Base-by-base conservation (phyloP, 2,113 vertebrate genomes). In the Equus quagga region DNA sequence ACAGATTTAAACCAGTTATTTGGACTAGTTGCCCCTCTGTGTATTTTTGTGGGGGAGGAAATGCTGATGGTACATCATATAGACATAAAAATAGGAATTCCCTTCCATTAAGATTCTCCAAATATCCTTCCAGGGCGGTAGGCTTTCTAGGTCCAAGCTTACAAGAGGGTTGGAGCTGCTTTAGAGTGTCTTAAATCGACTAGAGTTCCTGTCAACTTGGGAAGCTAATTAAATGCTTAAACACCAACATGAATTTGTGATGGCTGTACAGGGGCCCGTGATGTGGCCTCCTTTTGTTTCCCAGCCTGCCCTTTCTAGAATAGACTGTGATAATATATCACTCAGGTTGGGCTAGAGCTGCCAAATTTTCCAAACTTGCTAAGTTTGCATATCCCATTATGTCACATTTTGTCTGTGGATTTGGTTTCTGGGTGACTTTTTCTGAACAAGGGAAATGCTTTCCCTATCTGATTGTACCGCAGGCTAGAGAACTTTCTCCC, bases 161-260 rank as follows among this genome's bases (percentile, higher is more conserved):
- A 94, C 89, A 79, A 83, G 97, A 94, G 80, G 91, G 0, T 69
- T 96, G 76, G 56, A 97, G 97, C 94, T 97, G 96, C 97, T 96
- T 54, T 96, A 65, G 86, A 97, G 98, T 98, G 97, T 97, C 98
- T 98, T 97, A 98, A 98, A 98, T 97, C 98, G 98, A 97, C 96
- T 97, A 83, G 97, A 95, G 95, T 97, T 98, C 98, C 98, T 98
- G 96, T 97, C 97, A 98, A 84, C 89, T 73, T 44, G 92, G 93
- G 97, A 98, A 98, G 97, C 98, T 98, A 98, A 98, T 98, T 98
- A 98, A 99, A 98, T 98, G 98, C 97, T 98, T 95, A 94, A 97
- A 97, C 89, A 98, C 87, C 49, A 86, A 97, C 97, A 98, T 96
- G 97, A 98, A 97, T 98, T 97, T 98, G 96, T 98, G 98, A 98